Evolutionary conservation across 2,888 invertebrate genomes (phyloP), one percentile per base, ranked within the genome.

Genomic region (Bembecia ichneumoniformis): DNA sequence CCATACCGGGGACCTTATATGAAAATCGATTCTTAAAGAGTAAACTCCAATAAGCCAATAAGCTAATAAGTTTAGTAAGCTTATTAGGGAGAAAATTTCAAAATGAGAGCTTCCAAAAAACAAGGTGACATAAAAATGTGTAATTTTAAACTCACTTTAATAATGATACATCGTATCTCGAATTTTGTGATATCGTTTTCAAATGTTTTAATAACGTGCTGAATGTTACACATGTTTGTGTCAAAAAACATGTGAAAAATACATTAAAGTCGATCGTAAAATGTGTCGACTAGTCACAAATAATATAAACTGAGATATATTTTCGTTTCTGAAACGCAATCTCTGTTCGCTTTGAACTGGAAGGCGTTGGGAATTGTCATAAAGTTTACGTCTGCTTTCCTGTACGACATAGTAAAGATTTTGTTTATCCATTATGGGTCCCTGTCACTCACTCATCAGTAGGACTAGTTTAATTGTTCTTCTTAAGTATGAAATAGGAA

Each of bases 211-310:
- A 16, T 44, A 50, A 45, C 40, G 11, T 46, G 11, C 36, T 50
- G 28, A 44, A 44, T 44, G 44, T 44, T 44, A 71, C 77, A 77
- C 70, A 66, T 74, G 77, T 71, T 71, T 61, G 59, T 67, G 61
- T 71, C 72, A 70, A 66, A 77, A 78, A 60, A 55, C 70, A 76
- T 73, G 80, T 81, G 80, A 78, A 78, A 82, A 79, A 77, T 70
- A 67, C 71, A 77, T 74, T 75, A 77, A 62, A 76, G 65, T 50
- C 51, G 59, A 55, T 71, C 76, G 73, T 78, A 73, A 83, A 82
- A 75, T 69, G 71, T 74, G 71, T 77, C 72, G 74, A 73, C 71
- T 65, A 82, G 77, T 79, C 77, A 80, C 75, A 74, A 71, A 66
- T 71, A 69, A 66, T 68, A 59, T 55, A 46, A 44, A 44, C 40